phyloP scores from a whole-genome alignment of 2,797 vertebrate genomes.

The Sebastiscus albofasciatus region DNA sequence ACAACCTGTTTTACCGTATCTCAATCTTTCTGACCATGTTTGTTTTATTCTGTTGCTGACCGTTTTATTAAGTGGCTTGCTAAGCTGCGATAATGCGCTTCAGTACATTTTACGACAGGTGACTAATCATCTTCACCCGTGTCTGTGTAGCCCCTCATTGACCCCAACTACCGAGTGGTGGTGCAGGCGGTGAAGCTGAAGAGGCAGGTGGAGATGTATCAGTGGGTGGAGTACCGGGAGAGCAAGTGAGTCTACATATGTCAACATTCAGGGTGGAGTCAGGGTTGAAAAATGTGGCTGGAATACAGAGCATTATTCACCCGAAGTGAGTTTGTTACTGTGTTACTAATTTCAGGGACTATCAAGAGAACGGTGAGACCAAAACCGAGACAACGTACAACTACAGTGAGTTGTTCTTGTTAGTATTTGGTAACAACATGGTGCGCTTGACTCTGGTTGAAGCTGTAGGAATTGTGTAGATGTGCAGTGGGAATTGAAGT shows the following conservation, averaged over 20 bases:
- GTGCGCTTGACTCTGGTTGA: not conserved
- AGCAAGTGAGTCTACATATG: slow-evolving; percentile 85
- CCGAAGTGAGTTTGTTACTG: not conserved
- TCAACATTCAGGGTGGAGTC: not conserved
- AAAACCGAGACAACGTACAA: slow-evolving; percentile 84
- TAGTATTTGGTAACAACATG: not conserved
- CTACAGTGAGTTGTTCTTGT: slow-evolving; percentile 78
- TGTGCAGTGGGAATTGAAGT: not conserved
- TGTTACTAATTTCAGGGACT: slow-evolving; percentile 72
- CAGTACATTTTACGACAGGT: not conserved
- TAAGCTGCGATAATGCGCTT: not conserved
- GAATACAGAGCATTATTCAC: not conserved
- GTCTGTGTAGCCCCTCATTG: slow-evolving; percentile 88
- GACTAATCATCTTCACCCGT: not conserved
- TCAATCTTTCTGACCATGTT: not conserved
- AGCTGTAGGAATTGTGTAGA: not conserved
- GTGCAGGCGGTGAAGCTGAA: slow-evolving; percentile 92
- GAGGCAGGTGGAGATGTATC: slow-evolving; percentile 96
- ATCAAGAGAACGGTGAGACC: slow-evolving; percentile 78
- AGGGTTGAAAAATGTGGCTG: not conserved
- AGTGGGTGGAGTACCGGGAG: slow-evolving; percentile 94
- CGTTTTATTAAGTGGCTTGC: not conserved
- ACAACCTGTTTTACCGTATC: too few species aligned
- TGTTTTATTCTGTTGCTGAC: not conserved
- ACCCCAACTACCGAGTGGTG: slow-evolving; percentile 92